Evolutionary conservation across 2,797 vertebrate genomes (phyloP).

Genomic region (Chrosomus eos): DNA sequence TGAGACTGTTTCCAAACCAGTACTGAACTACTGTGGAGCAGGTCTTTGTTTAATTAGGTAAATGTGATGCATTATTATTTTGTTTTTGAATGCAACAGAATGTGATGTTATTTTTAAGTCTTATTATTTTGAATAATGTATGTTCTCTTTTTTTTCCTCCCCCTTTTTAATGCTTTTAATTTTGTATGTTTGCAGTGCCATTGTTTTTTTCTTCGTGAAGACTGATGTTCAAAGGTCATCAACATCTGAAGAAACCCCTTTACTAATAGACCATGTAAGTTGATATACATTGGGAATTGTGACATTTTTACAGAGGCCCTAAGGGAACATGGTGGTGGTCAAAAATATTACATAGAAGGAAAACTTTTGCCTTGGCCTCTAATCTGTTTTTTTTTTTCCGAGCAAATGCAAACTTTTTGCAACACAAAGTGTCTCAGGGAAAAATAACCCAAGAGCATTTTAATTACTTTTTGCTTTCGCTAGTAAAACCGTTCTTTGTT

Average conservation of each 20-base stretch:
- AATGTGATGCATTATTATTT: neutral
- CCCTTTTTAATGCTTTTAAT: neutral
- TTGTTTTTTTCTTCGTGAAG: constrained; percentile 67
- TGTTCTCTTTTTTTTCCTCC: neutral
- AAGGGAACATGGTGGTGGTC: neutral
- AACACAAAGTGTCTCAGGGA: too few relatives aligned
- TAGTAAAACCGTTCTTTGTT: neutral
- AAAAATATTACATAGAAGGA: neutral
- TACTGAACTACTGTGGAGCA: constrained; percentile 61
- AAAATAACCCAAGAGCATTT: neutral
- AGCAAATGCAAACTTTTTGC: too few relatives aligned
- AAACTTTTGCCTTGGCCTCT: neutral
- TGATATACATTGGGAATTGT: neutral
- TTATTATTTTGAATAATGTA: neutral
- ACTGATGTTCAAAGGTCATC: constrained; percentile 56
- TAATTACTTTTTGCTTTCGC: neutral
- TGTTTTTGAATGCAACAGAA: neutral
- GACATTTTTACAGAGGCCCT: neutral
- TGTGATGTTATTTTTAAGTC: neutral
- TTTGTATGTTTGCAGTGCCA: constrained; percentile 54
- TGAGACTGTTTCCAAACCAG: constrained; percentile 55
- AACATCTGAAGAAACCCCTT: constrained; percentile 57
- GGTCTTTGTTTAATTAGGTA: constrained; percentile 63
- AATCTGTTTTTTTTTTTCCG: too few relatives aligned
- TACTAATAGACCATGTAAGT: constrained; percentile 61